These are phyloP conservation scores for Trinectes maculatus DNA, from an alignment of 2,113 vertebrate genomes.

Conservation along the genomic window DNA sequence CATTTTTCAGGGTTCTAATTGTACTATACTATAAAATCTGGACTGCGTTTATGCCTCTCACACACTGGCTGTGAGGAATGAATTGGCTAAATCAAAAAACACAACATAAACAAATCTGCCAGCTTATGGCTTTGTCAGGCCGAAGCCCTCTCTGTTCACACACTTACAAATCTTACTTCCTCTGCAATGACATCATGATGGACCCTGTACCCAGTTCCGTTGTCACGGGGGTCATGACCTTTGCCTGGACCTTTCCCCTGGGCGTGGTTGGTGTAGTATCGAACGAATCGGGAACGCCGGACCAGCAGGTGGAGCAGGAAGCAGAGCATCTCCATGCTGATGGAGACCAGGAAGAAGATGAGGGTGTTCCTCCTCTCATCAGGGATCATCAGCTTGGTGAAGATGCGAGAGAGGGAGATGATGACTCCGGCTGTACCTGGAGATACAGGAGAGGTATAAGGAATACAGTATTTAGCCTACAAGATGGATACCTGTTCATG, in stretches of 20 bases:
- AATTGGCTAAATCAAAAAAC: too few species aligned
- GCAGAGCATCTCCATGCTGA: slow-evolving; percentile 92
- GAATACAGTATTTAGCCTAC: too few species aligned
- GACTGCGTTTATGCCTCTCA: too few species aligned
- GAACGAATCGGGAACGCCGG: slow-evolving; percentile 89
- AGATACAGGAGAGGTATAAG: neutral
- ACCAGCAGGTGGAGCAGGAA: slow-evolving; percentile 94
- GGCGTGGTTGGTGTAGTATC: slow-evolving; percentile 85
- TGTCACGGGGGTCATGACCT: slow-evolving; percentile 63
- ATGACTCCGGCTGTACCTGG: slow-evolving; percentile 95
- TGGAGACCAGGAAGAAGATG: slow-evolving; percentile 97
- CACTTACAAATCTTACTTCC: slow-evolving; percentile 93
- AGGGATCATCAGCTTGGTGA: slow-evolving; percentile 93
- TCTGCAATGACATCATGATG: slow-evolving; percentile 91
- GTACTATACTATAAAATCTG: too few species aligned
- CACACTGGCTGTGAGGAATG: too few species aligned
- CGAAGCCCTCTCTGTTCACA: too few species aligned
- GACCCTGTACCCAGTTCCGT: slow-evolving; percentile 84
- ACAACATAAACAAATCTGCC: too few species aligned
- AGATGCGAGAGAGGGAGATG: slow-evolving; percentile 95
- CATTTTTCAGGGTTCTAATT: too few species aligned
- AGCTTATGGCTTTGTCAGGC: too few species aligned
- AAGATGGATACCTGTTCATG: neutral
- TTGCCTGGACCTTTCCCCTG: slow-evolving; percentile 66
- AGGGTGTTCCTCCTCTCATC: slow-evolving; percentile 93